Evolutionary conservation across 1,140 invertebrate species (phyloP).

Genomic region (Drosophila ercepeae): DNA sequence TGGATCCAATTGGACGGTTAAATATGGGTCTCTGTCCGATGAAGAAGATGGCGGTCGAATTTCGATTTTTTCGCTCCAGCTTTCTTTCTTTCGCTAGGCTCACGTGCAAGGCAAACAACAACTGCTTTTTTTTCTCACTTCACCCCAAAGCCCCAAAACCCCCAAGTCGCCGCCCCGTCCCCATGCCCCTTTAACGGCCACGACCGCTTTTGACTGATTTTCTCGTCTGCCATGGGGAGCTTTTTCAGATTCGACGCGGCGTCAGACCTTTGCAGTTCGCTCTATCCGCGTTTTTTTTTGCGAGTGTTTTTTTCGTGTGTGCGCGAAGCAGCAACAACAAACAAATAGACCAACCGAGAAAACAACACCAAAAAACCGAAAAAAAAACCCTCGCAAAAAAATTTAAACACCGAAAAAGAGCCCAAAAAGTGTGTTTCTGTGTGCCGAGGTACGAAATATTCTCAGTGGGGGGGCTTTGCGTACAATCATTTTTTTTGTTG

Average conservation of each 20-base stretch:
- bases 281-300: neutral
- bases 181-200: neutral
- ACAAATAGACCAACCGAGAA: neutral
- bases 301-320: slow-evolving; percentile 1
- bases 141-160: neutral
- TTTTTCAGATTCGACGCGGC: slow-evolving; percentile 2
- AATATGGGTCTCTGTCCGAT: neutral
- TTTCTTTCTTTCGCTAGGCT: slow-evolving; percentile 9
- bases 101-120: slow-evolving; percentile 53
- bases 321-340: neutral
- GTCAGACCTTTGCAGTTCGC: neutral
- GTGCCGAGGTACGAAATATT: neutral
- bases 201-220: slow-evolving; percentile 1
- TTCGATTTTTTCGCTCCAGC: slow-evolving; percentile 31
- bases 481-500: neutral
- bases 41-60: slow-evolving; percentile 49
- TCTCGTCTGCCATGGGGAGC: neutral
- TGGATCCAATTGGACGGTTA: slow-evolving; percentile 49
- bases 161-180: neutral
- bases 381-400: slow-evolving; percentile 5
- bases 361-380: slow-evolving; percentile 6
- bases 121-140: neutral
- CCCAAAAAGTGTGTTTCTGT: slow-evolving; percentile 2
- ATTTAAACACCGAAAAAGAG: neutral
- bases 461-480: neutral